Evolutionary conservation across 2,888 invertebrate species (phyloP).

Genomic region (Cyaniris semiargus): DNA sequence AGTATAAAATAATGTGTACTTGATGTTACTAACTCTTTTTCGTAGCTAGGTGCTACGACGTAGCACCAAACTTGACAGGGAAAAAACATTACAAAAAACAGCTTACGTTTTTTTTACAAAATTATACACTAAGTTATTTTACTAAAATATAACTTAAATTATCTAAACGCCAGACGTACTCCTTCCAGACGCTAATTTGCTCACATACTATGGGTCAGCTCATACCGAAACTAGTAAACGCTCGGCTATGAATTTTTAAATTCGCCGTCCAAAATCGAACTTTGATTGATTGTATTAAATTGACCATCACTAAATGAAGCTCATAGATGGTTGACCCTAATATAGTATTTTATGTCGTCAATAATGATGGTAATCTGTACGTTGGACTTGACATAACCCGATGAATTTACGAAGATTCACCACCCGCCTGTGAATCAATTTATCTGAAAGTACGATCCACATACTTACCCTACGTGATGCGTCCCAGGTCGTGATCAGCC

Average conservation of each 20-base stretch:
- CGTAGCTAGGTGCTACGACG: neutral
- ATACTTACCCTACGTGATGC: too few species aligned
- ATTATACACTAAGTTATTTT: neutral
- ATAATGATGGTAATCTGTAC: too few species aligned
- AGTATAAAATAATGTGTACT: neutral
- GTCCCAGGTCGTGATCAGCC: too few species aligned
- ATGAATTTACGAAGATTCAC: too few species aligned
- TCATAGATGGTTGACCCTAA: too few species aligned
- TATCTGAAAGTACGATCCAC: too few species aligned
- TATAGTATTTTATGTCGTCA: too few species aligned
- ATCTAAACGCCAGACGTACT: conserved; percentile 2
- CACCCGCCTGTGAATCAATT: too few species aligned
- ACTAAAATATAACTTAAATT: neutral
- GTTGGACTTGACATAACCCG: too few species aligned
- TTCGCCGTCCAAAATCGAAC: too few species aligned
- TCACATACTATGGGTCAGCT: neutral
- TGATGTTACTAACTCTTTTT: neutral
- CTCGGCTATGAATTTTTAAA: neutral
- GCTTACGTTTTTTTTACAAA: neutral
- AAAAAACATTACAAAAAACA: neutral
- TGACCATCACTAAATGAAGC: too few species aligned
- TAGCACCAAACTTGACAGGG: neutral
- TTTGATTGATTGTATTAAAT: neutral
- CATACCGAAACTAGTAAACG: neutral
- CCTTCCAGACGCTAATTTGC: neutral